phyloP scores from a whole-genome alignment of 2,888 invertebrate genomes.

The Antitype chi region DNA sequence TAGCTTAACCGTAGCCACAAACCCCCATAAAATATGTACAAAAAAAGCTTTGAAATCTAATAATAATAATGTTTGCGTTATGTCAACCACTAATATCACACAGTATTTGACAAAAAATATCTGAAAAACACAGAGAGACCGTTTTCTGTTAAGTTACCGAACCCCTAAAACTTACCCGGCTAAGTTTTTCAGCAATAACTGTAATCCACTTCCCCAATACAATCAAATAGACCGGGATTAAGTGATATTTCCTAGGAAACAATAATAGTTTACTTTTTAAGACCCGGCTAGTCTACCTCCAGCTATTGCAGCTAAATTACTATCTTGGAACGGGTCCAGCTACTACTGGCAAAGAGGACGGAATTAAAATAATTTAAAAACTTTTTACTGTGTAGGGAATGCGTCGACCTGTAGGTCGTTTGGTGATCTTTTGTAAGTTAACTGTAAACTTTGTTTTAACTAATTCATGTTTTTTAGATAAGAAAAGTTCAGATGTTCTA shows the following conservation, averaged over 20 bases:
- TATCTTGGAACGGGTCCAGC: slow-evolving; percentile 33
- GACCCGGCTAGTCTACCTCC: slow-evolving; percentile 15
- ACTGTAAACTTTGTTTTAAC: no score
- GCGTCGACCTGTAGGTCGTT: background rate
- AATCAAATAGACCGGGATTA: slow-evolving; percentile 36
- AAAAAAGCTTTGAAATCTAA: background rate
- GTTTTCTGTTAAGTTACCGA: no score
- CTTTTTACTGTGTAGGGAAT: background rate
- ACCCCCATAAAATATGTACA: no score
- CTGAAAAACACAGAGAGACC: background rate
- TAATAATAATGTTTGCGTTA: background rate
- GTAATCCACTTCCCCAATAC: background rate
- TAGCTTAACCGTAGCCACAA: no score
- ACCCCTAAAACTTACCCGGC: background rate
- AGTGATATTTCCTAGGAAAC: slow-evolving; percentile 14
- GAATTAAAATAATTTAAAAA: slow-evolving; percentile 32
- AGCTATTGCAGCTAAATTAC: slow-evolving; percentile 31
- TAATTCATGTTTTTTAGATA: no score
- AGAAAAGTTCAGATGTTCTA: no score
- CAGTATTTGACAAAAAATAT: background rate
- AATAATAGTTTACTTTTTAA: slow-evolving; percentile 34
- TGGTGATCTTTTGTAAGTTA: background rate
- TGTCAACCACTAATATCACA: no score
- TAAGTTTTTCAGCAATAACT: background rate
- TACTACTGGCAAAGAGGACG: slow-evolving; percentile 6